Conservation (phyloP, 2,113 vertebrate species). For the Saccopteryx leptura region DNA sequence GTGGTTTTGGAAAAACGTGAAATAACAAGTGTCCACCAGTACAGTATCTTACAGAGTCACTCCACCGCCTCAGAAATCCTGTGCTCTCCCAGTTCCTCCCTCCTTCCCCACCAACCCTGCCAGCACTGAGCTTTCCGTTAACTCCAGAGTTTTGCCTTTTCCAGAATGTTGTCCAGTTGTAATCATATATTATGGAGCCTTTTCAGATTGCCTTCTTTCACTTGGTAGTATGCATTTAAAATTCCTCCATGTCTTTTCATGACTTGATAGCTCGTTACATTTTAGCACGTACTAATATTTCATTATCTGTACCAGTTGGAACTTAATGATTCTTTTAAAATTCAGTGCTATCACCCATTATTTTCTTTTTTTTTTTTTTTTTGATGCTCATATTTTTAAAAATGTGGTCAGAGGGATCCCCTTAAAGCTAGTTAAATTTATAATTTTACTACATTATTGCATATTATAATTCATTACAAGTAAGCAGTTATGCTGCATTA, state of each 20-base stretch:
- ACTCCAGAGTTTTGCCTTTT: neutral
- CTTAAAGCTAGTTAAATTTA: neutral
- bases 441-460: neutral
- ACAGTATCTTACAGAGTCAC: neutral
- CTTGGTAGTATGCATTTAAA: neutral
- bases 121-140: neutral
- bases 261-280: neutral
- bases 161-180: neutral
- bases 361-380: neutral
- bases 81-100: no score
- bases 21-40: neutral
- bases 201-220: neutral
- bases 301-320: neutral
- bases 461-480: neutral
- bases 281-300: neutral
- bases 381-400: neutral
- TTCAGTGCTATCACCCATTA: neutral
- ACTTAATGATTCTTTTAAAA: constrained; percentile 20
- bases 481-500: neutral
- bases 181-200: neutral
- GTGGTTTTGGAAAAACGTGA: neutral
- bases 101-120: neutral
- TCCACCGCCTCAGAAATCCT: neutral
- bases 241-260: neutral
- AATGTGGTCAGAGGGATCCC: neutral